Percentiles rank a stretch among this genome's conserved stretches.
These are phyloP conservation scores for Labia minor DNA, from an alignment of 2,888 invertebrate genomes.

Conservation along the genomic window DNA sequence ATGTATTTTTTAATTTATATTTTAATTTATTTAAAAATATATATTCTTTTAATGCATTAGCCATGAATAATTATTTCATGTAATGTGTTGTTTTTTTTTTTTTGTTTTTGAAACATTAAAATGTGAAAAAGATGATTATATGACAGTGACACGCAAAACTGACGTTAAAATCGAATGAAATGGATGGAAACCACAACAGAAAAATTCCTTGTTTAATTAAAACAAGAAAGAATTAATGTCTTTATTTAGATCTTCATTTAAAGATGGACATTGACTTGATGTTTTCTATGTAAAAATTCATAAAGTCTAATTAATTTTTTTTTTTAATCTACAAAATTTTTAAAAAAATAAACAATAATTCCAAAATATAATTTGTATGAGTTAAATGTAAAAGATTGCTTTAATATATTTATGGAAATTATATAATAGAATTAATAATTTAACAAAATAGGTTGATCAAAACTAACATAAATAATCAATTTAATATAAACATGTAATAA, in stretches of 20 bases:
- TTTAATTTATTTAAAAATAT: neutral
- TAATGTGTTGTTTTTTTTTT: neutral
- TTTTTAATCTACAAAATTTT: too few relatives aligned
- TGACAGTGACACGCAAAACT: neutral
- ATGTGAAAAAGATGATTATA: neutral
- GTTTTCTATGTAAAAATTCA: too few relatives aligned
- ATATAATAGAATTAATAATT: too few relatives aligned
- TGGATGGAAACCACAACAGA: neutral
- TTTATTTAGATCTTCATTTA: neutral
- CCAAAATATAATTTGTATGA: too few relatives aligned
- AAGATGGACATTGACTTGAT: neutral
- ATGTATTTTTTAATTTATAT: too few relatives aligned
- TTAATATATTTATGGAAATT: too few relatives aligned
- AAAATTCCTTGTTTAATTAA: neutral
- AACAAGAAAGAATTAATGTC: neutral
- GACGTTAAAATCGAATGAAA: neutral
- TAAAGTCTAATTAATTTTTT: neutral
- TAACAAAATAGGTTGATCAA: too few relatives aligned
- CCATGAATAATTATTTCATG: neutral
- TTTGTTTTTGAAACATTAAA: neutral
- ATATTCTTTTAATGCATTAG: neutral
- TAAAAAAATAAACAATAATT: too few relatives aligned
- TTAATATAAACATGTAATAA: too few relatives aligned
- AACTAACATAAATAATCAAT: too few relatives aligned
- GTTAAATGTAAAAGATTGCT: too few relatives aligned